A percentile compares a stretch with the other conserved stretches of the same genome.
Conservation (phyloP, 2,888 invertebrate genomes). For the Saturnia japonica region DNA sequence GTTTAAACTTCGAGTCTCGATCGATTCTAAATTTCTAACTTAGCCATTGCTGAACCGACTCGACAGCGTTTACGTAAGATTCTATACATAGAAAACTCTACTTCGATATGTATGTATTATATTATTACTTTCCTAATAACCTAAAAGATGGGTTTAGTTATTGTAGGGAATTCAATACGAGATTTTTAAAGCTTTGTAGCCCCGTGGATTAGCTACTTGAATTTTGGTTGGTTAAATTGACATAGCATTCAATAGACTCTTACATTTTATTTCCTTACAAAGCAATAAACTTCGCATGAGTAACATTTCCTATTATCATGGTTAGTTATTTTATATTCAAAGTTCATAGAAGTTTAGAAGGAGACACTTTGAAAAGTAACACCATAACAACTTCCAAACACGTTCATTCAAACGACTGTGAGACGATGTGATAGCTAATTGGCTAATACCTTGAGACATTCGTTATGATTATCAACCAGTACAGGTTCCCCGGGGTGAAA, state of each 20-base stretch:
- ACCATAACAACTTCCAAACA: conserved; percentile 12
- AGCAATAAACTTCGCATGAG: not conserved
- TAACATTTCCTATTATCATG: not conserved
- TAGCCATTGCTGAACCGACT: conserved; percentile 24
- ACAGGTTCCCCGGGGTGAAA: conserved; percentile 52
- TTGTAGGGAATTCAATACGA: not conserved
- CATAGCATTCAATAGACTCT: too few species aligned
- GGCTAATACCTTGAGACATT: conserved; percentile 66
- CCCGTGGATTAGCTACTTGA: not conserved
- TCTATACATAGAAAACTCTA: conserved; percentile 6
- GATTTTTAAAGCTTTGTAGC: not conserved
- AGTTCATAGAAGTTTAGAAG: not conserved
- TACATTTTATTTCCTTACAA: not conserved
- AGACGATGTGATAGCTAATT: conserved; percentile 48
- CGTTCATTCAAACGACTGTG: conserved; percentile 11
- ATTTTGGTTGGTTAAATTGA: not conserved
- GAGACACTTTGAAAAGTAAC: conserved; percentile 11
- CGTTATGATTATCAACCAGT: conserved; percentile 50
- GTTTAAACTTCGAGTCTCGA: conserved; percentile 44
- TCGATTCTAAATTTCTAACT: conserved; percentile 41
- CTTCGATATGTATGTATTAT: not conserved
- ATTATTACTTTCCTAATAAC: not conserved
- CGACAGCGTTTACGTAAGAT: conserved; percentile 10
- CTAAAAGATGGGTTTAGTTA: not conserved
- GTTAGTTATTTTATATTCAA: not conserved